phyloP scores from a whole-genome alignment of 2,113 vertebrate species.

The Eurypyga helias region DNA sequence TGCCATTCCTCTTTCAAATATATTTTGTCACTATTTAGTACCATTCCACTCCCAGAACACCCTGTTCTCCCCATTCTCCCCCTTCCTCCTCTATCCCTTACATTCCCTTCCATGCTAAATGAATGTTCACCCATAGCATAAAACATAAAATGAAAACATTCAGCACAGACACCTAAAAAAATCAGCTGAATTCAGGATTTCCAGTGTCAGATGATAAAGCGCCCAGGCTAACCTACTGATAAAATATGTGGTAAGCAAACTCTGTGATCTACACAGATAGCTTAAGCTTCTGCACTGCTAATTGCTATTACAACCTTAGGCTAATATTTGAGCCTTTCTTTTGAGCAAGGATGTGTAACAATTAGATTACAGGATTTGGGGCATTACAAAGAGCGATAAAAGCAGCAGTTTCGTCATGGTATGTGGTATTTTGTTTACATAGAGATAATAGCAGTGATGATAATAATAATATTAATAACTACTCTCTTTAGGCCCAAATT shows the following conservation, averaged over 20 bases:
- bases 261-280: constrained; percentile 36
- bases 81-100: neutral
- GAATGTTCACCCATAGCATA: neutral
- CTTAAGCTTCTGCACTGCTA: constrained; percentile 61
- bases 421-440: constrained; percentile 47
- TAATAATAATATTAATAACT: neutral
- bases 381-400: constrained; percentile 55
- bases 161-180: neutral
- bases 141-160: neutral
- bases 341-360: constrained; percentile 65
- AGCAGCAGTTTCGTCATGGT: constrained; percentile 17
- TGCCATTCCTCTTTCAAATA: neutral
- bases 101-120: neutral
- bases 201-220: neutral
- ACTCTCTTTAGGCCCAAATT: neutral
- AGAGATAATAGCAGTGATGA: neutral
- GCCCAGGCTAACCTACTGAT: neutral
- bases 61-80: neutral
- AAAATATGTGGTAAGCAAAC: constrained; percentile 33
- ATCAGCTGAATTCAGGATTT: neutral
- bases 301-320: constrained; percentile 67
- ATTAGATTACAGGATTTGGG: constrained; percentile 73
- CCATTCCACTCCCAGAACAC: neutral
- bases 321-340: constrained; percentile 71
- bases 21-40: neutral